These are phyloP conservation scores for Bombus breviceps DNA, from an alignment of 1,140 invertebrate genomes.

Conservation along the genomic window DNA sequence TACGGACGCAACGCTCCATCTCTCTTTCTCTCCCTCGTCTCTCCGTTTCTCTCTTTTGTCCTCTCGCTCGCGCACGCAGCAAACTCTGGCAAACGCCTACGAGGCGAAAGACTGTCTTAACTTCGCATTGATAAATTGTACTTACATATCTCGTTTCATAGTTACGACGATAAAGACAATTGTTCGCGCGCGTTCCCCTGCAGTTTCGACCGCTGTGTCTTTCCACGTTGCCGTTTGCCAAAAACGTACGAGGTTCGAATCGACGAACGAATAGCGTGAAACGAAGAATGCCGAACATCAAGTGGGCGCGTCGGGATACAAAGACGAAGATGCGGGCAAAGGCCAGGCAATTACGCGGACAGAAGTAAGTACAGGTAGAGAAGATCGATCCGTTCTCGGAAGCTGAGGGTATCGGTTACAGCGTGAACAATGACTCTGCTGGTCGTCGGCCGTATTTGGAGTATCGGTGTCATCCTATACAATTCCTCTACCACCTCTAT, in stretches of 20 bases:
- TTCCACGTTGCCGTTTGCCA: neutral
- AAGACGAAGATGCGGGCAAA: no score
- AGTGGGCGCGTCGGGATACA: no score
- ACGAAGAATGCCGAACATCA: no score
- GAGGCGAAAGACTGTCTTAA: conserved; percentile 42
- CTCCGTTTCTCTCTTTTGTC: neutral
- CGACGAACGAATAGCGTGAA: no score
- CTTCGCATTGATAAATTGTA: conserved; percentile 1
- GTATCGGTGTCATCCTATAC: conserved; percentile 67
- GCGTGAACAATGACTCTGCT: conserved; percentile 59
- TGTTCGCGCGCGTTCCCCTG: conserved; percentile 28
- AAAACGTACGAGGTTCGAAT: neutral
- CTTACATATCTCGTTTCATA: conserved; percentile 61
- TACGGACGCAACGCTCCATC: neutral
- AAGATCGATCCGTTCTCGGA: conserved; percentile 15
- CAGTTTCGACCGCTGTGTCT: neutral
- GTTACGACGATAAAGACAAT: conserved; percentile 59
- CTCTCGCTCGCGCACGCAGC: neutral
- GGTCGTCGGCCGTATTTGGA: conserved; percentile 64
- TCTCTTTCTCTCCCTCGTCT: neutral
- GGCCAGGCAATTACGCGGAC: neutral
- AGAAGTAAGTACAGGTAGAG: conserved; percentile 39
- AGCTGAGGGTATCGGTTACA: conserved; percentile 65
- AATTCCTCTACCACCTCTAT: conserved; percentile 60
- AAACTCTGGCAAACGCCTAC: neutral